Evolutionary conservation across 1,140 invertebrate species (phyloP), one percentile per base, ranked within the genome.

Genomic region (Cataglyphis hispanica): DNA sequence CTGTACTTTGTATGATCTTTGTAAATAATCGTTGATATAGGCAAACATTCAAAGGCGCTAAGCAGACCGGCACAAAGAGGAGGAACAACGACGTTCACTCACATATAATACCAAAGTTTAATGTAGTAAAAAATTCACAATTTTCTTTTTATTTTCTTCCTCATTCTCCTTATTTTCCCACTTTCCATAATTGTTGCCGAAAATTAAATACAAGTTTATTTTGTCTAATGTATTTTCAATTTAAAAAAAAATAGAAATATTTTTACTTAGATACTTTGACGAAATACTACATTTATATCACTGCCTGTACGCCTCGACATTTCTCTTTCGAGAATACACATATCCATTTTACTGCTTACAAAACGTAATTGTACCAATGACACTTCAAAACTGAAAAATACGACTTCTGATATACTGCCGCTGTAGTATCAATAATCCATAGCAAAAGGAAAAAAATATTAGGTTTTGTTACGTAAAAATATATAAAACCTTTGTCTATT

Each of bases 31-130:
- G 64, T 83, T 46, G 70, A 83, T 74, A 50, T 87, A 60, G 16
- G 11, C 6, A 46, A 19, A 75, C 4, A 84, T 10, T 89, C 25
- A 63, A 80, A 87, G 40, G 40, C 80, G 64, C 81, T 69, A 72
- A 63, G 22, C 46, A 74, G 84, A 88, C 78, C 40, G 27, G 78
- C 78, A 67, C 70, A 74, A 86, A 87, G 77, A 67, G 34, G 89
- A 88, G 86, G 86, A 87, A 91, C 81, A 86, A 69, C 37, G 83
- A 91, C 63, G 89, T 90, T 92, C 85, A 92, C 88, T 91, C 93
- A 91, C 89, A 90, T 92, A 92, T 94, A 94, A 95, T 95, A 95
- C 94, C 94, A 95, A 95, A 95, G 94, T 94, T 95, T 94, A 94
- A 92, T 90, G 90, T 93, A 92, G 90, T 93, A 91, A 92, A 50